Conservation (phyloP, 2,113 vertebrate species). For the Mormyrus iriodes region DNA sequence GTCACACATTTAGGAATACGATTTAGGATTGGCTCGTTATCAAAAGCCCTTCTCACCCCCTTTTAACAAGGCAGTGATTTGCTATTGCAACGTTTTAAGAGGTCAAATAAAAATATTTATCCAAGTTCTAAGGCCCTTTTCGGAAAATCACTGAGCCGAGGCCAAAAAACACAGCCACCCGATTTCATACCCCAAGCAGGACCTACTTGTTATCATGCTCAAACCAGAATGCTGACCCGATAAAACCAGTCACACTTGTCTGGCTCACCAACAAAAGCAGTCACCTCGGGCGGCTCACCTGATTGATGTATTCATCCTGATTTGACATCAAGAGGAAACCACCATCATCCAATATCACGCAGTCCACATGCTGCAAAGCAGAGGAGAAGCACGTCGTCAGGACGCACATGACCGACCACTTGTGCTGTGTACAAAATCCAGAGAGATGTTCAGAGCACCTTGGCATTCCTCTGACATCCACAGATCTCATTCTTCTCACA, state of each 20-base stretch:
- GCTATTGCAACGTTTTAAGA: slow-evolving; percentile 45
- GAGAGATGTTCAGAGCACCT: slow-evolving; percentile 59
- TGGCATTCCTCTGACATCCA: slow-evolving; percentile 77
- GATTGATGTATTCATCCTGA: slow-evolving; percentile 69
- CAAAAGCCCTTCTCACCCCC: slow-evolving; percentile 46
- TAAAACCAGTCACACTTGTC: background rate
- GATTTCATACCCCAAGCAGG: background rate
- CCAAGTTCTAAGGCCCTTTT: slow-evolving; percentile 38
- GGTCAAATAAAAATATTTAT: slow-evolving; percentile 56
- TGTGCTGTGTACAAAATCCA: background rate
- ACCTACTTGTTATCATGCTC: slow-evolving; percentile 59
- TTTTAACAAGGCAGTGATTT: slow-evolving; percentile 64
- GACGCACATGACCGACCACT: too few species aligned
- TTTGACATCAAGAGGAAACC: slow-evolving; percentile 96
- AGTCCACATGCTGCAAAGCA: slow-evolving; percentile 76
- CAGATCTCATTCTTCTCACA: slow-evolving; percentile 84
- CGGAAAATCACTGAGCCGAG: slow-evolving; percentile 23
- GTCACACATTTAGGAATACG: slow-evolving; percentile 46
- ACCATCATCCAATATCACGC: slow-evolving; percentile 89
- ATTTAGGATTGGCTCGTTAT: slow-evolving; percentile 48
- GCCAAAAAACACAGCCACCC: background rate
- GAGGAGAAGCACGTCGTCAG: slow-evolving; percentile 31
- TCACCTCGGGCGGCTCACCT: slow-evolving; percentile 56
- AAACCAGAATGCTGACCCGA: background rate
- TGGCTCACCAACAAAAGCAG: background rate